Evolutionary conservation across 1,140 invertebrate genomes (phyloP).

Genomic region (Ladona fulva): DNA sequence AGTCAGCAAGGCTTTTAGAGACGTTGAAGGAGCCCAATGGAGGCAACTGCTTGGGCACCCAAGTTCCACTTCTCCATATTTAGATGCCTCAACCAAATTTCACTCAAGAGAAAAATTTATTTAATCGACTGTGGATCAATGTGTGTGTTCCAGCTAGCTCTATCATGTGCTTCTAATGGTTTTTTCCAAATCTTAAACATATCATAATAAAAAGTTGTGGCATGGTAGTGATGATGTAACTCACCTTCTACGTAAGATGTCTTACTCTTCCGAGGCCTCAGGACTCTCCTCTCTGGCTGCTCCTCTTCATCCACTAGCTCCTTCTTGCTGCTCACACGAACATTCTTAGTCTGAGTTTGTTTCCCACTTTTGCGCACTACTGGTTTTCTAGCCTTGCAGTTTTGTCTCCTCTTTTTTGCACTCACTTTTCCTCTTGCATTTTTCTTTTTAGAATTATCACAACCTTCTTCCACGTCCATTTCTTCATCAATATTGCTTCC

Average conservation of each 20-base stretch:
- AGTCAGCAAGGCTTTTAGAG: no score
- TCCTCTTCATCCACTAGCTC: neutral
- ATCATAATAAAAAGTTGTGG: no score
- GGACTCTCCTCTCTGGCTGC: neutral
- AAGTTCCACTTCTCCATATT: no score
- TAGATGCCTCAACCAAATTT: no score
- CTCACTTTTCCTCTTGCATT: neutral
- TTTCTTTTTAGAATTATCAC: neutral
- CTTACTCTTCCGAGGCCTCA: neutral
- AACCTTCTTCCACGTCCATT: neutral
- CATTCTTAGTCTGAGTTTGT: neutral
- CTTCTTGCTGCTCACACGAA: neutral
- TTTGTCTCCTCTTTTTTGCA: neutral
- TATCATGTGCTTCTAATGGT: no score
- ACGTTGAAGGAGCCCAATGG: no score
- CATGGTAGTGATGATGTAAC: no score
- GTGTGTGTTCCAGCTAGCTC: no score
- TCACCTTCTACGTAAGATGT: neutral
- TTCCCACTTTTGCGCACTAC: neutral
- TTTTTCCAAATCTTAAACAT: no score
- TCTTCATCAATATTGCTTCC: neutral
- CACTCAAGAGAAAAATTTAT: no score
- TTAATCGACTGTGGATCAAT: no score
- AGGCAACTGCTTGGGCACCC: no score
- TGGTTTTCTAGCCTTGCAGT: neutral